Base-by-base conservation (phyloP, 2,888 invertebrate species). In the Plutella xylostella region DNA sequence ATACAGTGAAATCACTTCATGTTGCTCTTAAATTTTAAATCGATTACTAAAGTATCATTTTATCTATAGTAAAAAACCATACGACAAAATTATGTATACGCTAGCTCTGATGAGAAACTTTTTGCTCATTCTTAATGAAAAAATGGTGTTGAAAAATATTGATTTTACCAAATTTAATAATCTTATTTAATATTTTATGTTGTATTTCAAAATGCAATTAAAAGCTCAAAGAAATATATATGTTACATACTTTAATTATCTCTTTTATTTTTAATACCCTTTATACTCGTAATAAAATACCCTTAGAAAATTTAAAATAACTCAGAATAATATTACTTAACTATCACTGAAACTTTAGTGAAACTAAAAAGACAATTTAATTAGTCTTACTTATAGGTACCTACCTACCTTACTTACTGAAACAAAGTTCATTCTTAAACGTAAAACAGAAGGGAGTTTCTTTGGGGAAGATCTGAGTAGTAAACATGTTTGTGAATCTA, bases 191-290 rank as follows among this genome's bases (percentile, higher is more conserved):
- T 89, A 90, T 90, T 90, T 83, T 83, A 90, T 90, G 90, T 90
- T 90, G 90, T 90, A 90, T 88, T 89, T 90, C 89, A 89, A 88
- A 90, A 89, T 89, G 90, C 90, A 90, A 90, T 90, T 89, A 90
- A 86, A 90, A 89, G 90, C 90, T 90, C 90, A 91, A 90, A 90
- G 90, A 90, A 90, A 90, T 90, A 90, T 88, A 88, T 90, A 90
- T 90, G 90, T 90, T 90, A 90, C 89, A 89, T 89, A 89, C 87
- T 87, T 72, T 70, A 76, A 58, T 68, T 56, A 63, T 48, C 63
- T 61, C 68, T 79, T 80, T 78, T 74, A 82, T 85, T 83, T 76
- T 48, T 38, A 19, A 14, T 43, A 48, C 56, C 51, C 20, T n/a
- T n/a, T n/a, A n/a, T n/a, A n/a, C n/a, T n/a, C n/a, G n/a, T n/a